phyloP scores from a whole-genome alignment of 2,797 vertebrate species.

The Anabacerthia variegaticeps region DNA sequence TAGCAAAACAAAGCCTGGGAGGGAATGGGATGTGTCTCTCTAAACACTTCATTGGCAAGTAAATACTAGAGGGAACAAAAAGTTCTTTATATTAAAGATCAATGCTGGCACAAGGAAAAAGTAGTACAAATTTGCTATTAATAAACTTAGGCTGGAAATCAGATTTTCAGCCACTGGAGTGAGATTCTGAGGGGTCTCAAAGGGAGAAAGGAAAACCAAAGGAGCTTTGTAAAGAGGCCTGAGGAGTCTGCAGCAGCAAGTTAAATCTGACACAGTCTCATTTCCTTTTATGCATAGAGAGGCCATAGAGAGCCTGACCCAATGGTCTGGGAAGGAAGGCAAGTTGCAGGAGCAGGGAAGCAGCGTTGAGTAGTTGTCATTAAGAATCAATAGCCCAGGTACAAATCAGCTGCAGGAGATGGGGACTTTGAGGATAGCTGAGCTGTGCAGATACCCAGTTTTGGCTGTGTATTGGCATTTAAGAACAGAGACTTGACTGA shows the following conservation, averaged over 20 bases:
- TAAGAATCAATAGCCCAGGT: neutral
- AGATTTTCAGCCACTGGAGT: neutral
- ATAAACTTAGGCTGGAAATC: constrained; percentile 35
- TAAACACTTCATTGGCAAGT: constrained; percentile 7
- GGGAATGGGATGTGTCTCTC: neutral
- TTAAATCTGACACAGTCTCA: neutral
- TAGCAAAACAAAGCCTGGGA: neutral
- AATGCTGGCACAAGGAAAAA: constrained; percentile 5
- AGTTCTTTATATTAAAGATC: constrained; percentile 30
- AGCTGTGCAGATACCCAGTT: neutral
- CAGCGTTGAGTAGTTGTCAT: neutral
- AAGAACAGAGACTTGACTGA: neutral
- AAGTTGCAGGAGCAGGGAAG: neutral
- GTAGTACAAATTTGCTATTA: constrained; percentile 41
- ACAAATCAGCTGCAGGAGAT: neutral
- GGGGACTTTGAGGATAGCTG: neutral
- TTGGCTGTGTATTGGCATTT: neutral
- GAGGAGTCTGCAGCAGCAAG: neutral
- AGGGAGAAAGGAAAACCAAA: neutral
- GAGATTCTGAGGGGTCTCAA: constrained; percentile 12
- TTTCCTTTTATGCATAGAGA: neutral
- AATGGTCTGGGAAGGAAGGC: neutral
- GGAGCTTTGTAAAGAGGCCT: neutral
- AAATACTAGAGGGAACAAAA: neutral
- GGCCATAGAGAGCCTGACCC: neutral